phyloP scores from a whole-genome alignment of 1,140 invertebrate genomes.

The Rhyzopertha dominica region DNA sequence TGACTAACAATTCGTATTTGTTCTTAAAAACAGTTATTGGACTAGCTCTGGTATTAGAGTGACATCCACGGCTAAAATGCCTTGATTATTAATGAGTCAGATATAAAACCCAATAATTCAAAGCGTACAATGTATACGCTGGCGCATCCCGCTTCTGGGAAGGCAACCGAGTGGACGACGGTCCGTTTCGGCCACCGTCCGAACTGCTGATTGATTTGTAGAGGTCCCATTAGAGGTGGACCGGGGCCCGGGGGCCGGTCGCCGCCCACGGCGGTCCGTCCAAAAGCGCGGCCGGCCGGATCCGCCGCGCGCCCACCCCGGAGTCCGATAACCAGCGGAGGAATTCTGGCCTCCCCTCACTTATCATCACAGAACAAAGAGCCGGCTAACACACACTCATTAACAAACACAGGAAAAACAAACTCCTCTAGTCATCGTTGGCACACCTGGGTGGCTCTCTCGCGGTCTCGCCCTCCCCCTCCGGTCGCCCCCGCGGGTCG shows the following conservation, averaged over 20 bases:
- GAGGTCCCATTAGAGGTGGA: conserved; percentile 34
- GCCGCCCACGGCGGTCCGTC: conserved; percentile 27
- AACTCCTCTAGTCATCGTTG: conserved; percentile 24
- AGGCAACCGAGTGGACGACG: conserved; percentile 4
- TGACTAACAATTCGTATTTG: no score
- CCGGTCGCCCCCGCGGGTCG: background rate
- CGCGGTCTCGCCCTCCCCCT: conserved; percentile 9
- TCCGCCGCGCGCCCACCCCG: conserved; percentile 28
- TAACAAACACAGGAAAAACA: conserved; percentile 31
- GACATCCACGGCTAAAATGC: no score
- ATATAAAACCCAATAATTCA: no score
- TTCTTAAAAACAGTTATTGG: no score
- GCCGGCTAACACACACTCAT: conserved; percentile 27
- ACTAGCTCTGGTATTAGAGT: no score
- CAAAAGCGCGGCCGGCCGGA: conserved; percentile 10
- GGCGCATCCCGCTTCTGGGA: no score
- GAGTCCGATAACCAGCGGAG: conserved; percentile 31
- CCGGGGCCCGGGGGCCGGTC: no score
- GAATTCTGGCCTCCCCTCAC: conserved; percentile 27
- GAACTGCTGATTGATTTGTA: conserved; percentile 35
- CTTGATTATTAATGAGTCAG: no score
- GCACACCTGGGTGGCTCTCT: conserved; percentile 30
- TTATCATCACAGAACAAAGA: conserved; percentile 25
- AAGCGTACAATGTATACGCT: no score
- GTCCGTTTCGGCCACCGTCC: conserved; percentile 9